A percentile compares a stretch with the other conserved stretches of the same genome.
These are phyloP conservation scores for Hylaeus volcanicus DNA, from an alignment of 1,140 invertebrate genomes.

Conservation along the genomic window DNA sequence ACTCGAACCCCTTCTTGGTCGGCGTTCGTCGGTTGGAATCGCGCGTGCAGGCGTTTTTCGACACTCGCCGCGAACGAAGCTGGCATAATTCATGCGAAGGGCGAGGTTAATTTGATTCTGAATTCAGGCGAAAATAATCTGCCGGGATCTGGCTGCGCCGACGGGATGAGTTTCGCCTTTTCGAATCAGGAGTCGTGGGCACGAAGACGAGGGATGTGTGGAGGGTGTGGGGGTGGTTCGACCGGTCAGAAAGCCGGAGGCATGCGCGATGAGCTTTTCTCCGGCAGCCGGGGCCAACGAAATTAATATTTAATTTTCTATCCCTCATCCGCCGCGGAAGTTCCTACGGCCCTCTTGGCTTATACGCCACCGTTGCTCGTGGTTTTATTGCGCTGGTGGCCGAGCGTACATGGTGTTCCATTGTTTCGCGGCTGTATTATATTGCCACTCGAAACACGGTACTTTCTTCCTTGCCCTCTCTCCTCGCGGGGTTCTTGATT, in stretches of 20 bases:
- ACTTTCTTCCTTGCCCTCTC: constrained; percentile 56
- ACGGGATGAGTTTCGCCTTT: constrained; percentile 55
- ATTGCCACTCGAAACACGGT: constrained; percentile 69
- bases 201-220: too few species aligned
- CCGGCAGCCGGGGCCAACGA: constrained; percentile 46
- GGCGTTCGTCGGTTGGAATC: not conserved
- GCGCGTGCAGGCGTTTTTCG: not conserved
- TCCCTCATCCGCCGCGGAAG: constrained; percentile 68
- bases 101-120: constrained; percentile 73
- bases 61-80: not conserved
- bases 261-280: constrained; percentile 69
- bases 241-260: constrained; percentile 55
- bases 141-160: constrained; percentile 27
- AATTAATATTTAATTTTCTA: constrained; percentile 79
- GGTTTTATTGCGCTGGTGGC: constrained; percentile 67
- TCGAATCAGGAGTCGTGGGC: constrained; percentile 30
- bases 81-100: constrained; percentile 71
- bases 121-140: constrained; percentile 66
- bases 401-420: constrained; percentile 62
- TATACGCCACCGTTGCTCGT: constrained; percentile 60
- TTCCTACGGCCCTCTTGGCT: constrained; percentile 68
- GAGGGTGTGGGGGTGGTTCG: constrained; percentile 41
- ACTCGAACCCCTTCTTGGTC: not conserved
- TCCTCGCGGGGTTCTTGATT: constrained; percentile 44
- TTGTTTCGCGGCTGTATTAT: constrained; percentile 70